A percentile compares a stretch with the other conserved stretches of the same genome.
These are phyloP conservation scores for Crotophaga sulcirostris DNA, from an alignment of 2,113 vertebrate genomes.

Conservation along the genomic window DNA sequence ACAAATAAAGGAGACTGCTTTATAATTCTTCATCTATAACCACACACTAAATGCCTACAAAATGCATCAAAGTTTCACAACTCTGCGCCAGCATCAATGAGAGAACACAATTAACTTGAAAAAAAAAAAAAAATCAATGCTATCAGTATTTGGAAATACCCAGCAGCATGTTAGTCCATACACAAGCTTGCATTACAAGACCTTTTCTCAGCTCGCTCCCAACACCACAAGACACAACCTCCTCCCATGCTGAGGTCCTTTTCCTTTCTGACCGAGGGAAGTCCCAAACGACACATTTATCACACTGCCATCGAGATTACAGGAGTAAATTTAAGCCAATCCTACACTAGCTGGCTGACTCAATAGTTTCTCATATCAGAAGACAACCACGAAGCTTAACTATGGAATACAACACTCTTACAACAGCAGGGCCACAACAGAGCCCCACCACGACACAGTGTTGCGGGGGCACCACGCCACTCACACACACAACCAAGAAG, in stretches of 20 bases:
- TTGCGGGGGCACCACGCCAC: background rate
- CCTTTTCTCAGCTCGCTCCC: background rate
- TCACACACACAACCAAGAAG: background rate
- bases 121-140: background rate
- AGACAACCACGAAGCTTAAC: background rate
- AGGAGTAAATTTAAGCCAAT: background rate
- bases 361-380: background rate
- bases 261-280: background rate
- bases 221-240: background rate
- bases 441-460: background rate
- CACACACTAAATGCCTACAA: accelerated
- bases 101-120: background rate
- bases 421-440: background rate
- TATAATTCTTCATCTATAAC: background rate
- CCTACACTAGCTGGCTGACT: background rate
- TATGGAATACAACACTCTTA: background rate
- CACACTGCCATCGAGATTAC: background rate
- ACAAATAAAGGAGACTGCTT: background rate
- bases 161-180: background rate
- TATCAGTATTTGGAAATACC: background rate
- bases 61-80: background rate
- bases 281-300: accelerated
- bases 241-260: background rate
- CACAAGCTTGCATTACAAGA: background rate
- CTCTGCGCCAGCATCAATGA: accelerated